Base-by-base conservation (phyloP, 2,113 vertebrate genomes). In the Clarias gariepinus region DNA sequence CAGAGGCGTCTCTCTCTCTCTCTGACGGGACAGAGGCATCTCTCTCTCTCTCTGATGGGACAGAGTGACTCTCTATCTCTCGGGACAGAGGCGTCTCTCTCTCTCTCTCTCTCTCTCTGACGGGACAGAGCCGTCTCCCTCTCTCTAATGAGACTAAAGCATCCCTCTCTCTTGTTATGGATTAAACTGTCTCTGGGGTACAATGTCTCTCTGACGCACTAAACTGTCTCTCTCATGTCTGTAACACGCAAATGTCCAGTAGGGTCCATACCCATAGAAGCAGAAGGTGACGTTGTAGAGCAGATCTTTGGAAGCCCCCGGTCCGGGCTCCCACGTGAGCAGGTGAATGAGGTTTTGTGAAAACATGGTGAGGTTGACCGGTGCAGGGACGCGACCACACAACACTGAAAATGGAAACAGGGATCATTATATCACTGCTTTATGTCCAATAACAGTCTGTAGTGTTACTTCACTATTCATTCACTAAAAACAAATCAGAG, bases 291-390 rank as follows among this genome's bases (percentile, higher is more conserved):
- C 88, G 0, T 12, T 25, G 73, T 83, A 89, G 8, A 21, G 25
- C 19, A 85, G 71, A 57, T 57, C 86, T 64, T 53, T 79, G 33
- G 88, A 86, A 82, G 83, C 85, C n/a, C 63, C 86, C 9, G 86
- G 55, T n/a, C 86, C 88, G 1, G 11, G 58, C 57, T 82, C 25
- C 88, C 88, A 89, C 23, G 9, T 64, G n/a, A 89, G 41, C 11
- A 73, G 36, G 57, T 89, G 71, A 55, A 64, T 4, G 19, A 89
- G 87, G 19, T 80, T 9, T 1, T 15, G 55, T 2, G 88, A 89
- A 0, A 76, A 19, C 18, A 89, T 58, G 3, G 0, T 13, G 23
- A 85, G 53, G 23, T 87, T 55, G 41, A 52, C 80, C 23, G 88
- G 88, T 16, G 58, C 68, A 28, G 86, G 88, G 18, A 89, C 11